Percentiles rank a stretch among this genome's conserved stretches.
Conservation (phyloP, 1,140 invertebrate genomes). For the Phortica variegata region DNA sequence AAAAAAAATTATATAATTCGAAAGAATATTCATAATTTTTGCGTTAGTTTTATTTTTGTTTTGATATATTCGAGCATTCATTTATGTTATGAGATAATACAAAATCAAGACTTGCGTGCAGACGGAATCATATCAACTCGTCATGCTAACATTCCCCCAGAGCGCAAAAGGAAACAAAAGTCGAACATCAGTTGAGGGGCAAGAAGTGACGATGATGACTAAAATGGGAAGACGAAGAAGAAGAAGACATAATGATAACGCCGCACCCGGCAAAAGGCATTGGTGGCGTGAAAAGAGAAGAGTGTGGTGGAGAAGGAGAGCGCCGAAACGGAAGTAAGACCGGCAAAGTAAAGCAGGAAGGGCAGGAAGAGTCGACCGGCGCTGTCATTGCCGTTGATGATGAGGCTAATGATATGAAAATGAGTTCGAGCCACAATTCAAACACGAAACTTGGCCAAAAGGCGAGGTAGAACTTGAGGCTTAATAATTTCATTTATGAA, state of each 20-base stretch:
- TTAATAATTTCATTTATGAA: constrained; percentile 40
- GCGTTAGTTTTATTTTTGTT: too few species aligned
- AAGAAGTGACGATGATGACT: constrained; percentile 29
- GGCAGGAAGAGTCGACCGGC: constrained; percentile 7
- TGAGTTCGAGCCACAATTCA: constrained; percentile 27
- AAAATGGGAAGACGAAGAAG: constrained; percentile 16
- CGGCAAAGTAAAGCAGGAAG: constrained; percentile 6
- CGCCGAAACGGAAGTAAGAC: constrained; percentile 18
- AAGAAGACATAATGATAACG: background rate
- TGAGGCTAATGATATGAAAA: constrained; percentile 48
- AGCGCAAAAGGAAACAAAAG: constrained; percentile 36
- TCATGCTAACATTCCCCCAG: background rate
- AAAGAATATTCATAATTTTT: too few species aligned
- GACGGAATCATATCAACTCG: constrained; percentile 15
- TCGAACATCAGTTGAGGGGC: constrained; percentile 18
- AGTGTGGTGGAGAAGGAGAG: constrained; percentile 12
- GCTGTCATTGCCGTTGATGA: constrained; percentile 31
- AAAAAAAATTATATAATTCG: too few species aligned
- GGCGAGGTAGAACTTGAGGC: constrained; percentile 11
- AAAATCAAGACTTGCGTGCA: constrained; percentile 35
- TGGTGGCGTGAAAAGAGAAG: constrained; percentile 11
- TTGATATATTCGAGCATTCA: too few species aligned
- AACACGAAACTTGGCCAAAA: constrained; percentile 27
- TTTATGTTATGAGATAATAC: too few species aligned
- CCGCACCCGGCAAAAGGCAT: background rate